These are phyloP conservation scores for Misgurnus anguillicaudatus DNA, from an alignment of 2,113 vertebrate genomes.

Conservation along the genomic window DNA sequence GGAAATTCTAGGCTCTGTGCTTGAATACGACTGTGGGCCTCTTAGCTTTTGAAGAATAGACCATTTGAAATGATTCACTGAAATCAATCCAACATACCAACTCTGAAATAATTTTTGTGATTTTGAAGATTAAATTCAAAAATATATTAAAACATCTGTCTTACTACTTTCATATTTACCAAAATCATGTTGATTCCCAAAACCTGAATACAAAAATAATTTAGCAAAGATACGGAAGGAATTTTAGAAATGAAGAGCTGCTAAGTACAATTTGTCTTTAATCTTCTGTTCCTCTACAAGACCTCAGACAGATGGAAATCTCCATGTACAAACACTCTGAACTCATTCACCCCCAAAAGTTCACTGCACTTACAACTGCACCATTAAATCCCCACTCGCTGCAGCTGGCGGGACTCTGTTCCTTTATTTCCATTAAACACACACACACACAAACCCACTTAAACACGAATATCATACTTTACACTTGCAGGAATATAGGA, in stretches of 20 bases:
- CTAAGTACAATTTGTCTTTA: background rate
- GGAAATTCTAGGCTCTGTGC: too few species aligned
- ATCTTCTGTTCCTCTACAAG: background rate
- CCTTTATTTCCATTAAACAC: conserved; percentile 32
- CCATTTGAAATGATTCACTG: too few species aligned
- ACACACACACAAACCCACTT: conserved; percentile 8
- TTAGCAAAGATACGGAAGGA: background rate
- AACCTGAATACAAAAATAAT: background rate
- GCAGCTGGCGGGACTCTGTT: conserved; percentile 43
- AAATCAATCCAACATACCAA: too few species aligned
- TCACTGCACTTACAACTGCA: conserved; percentile 34
- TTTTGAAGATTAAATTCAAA: too few species aligned
- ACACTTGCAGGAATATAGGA: background rate
- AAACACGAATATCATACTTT: conserved; percentile 9
- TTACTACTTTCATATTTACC: background rate
- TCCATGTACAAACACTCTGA: conserved; percentile 42
- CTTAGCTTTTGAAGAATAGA: too few species aligned
- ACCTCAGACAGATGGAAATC: conserved; percentile 47
- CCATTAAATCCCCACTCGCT: conserved; percentile 45
- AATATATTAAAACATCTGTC: too few species aligned
- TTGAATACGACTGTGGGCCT: too few species aligned
- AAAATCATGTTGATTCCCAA: conserved; percentile 13
- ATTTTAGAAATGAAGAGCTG: background rate
- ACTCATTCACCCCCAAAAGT: conserved; percentile 50
- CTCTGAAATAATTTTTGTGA: too few species aligned